Conservation (phyloP, 2,888 invertebrate genomes). For the Formica aserva region DNA sequence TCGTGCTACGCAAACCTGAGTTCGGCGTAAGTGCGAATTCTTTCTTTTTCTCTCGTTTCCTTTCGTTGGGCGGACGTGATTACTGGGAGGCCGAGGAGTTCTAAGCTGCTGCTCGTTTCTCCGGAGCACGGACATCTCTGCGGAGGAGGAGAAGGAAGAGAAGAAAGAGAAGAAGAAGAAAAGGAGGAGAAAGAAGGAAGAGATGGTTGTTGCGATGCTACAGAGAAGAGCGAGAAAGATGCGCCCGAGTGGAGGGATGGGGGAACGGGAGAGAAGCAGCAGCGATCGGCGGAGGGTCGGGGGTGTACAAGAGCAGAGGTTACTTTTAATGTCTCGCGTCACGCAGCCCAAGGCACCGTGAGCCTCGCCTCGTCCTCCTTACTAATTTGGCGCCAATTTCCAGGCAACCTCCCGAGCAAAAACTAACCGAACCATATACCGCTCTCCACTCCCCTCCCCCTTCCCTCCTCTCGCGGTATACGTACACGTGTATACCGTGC, state of each 20-base stretch:
- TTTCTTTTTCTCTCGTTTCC: constrained; percentile 61
- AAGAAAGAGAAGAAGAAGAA: constrained; percentile 34
- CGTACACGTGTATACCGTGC: constrained; percentile 75
- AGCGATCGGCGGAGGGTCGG: constrained; percentile 65
- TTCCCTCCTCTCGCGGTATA: constrained; percentile 29
- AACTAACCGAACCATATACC: constrained; percentile 85
- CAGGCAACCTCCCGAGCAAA: constrained; percentile 85
- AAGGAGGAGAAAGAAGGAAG: constrained; percentile 41
- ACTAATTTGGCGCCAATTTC: constrained; percentile 86
- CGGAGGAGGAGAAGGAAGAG: constrained; percentile 56
- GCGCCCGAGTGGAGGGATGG: constrained; percentile 39
- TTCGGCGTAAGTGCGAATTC: constrained; percentile 73
- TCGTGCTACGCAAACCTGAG: constrained; percentile 60
- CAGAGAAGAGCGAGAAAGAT: constrained; percentile 63
- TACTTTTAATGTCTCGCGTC: constrained; percentile 86
- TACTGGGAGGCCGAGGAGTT: constrained; percentile 69
- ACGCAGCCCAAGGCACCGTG: constrained; percentile 84
- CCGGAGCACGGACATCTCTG: constrained; percentile 58
- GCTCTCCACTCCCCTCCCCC: constrained; percentile 42
- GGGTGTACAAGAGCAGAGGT: constrained; percentile 82
- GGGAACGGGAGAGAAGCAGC: constrained; percentile 50
- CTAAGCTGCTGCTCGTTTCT: constrained; percentile 71
- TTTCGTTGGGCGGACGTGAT: constrained; percentile 69
- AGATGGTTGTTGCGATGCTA: constrained; percentile 39
- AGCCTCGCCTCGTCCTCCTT: constrained; percentile 84